Conservation (phyloP, 1,140 invertebrate genomes). For the Lerema accius region DNA sequence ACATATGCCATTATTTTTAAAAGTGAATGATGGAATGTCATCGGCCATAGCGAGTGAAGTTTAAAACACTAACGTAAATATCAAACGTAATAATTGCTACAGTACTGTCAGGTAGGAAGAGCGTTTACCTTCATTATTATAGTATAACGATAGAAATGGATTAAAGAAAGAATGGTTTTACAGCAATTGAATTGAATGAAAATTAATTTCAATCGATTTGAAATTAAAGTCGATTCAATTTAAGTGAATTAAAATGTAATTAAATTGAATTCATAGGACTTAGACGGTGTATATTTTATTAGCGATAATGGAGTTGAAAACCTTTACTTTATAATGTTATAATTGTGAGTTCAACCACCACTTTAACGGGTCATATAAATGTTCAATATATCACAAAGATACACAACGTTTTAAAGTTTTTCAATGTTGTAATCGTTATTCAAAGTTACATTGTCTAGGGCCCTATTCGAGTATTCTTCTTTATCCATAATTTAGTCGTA, state of each 20-base stretch:
- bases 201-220: conserved; percentile 2
- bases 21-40: neutral
- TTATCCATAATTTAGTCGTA: conserved; percentile 17
- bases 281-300: too few species aligned
- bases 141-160: conserved; percentile 17
- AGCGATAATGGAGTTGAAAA: too few species aligned
- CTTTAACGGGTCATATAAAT: too few species aligned
- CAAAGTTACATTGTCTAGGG: neutral
- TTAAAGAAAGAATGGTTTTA: conserved; percentile 8
- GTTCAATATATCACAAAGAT: too few species aligned
- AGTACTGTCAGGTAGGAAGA: conserved; percentile 36
- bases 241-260: neutral
- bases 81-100: conserved; percentile 39
- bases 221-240: neutral
- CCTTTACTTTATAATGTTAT: too few species aligned
- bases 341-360: too few species aligned
- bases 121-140: conserved; percentile 19
- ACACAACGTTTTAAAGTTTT: neutral
- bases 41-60: neutral
- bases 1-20: conserved; percentile 17
- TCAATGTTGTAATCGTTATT: neutral
- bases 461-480: neutral
- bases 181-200: conserved; percentile 1
- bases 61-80: too few species aligned
- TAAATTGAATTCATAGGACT: neutral